These are phyloP conservation scores for Diogma glabrata DNA, from an alignment of 2,888 invertebrate genomes.

Conservation along the genomic window DNA sequence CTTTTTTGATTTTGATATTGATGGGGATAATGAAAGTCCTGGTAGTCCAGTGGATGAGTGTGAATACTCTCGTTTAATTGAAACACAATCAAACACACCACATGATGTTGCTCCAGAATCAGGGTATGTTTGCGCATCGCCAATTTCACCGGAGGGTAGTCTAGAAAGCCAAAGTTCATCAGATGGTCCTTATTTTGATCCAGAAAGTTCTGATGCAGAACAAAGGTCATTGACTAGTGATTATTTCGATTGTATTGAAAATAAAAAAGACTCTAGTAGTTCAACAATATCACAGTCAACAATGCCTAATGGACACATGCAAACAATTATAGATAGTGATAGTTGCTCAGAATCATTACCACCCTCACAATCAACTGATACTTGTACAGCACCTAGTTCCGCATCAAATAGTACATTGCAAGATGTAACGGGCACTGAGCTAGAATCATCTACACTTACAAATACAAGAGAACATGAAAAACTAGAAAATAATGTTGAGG, in stretches of 20 bases:
- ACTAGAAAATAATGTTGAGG: no score
- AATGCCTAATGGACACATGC: slow-evolving; percentile 23
- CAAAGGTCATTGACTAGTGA: slow-evolving; percentile 18
- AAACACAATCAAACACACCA: slow-evolving; percentile 42
- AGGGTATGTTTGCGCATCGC: slow-evolving; percentile 40
- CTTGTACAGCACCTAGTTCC: slow-evolving; percentile 16
- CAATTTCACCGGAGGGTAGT: slow-evolving; percentile 20
- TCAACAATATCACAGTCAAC: slow-evolving; percentile 5
- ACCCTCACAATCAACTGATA: slow-evolving; percentile 20
- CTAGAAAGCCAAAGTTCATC: slow-evolving; percentile 39
- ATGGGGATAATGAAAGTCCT: slow-evolving; percentile 50
- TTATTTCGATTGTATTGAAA: slow-evolving; percentile 20
- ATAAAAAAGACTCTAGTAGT: slow-evolving; percentile 12
- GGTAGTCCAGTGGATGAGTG: slow-evolving; percentile 56
- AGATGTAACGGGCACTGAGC: slow-evolving; percentile 27
- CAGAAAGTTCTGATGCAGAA: slow-evolving; percentile 28
- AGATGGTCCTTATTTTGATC: slow-evolving; percentile 41
- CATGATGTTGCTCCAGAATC: slow-evolving; percentile 40
- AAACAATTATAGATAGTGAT: slow-evolving; percentile 16
- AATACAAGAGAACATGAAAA: no score
- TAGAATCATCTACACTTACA: slow-evolving; percentile 20
- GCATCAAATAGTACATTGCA: slow-evolving; percentile 23
- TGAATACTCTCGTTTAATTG: slow-evolving; percentile 40
- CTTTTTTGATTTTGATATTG: slow-evolving; percentile 52
- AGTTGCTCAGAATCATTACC: slow-evolving; percentile 21